Evolutionary conservation across 2,113 vertebrate species (phyloP), one percentile per base, ranked within the genome.

Genomic region (Corythornis cristatus): DNA sequence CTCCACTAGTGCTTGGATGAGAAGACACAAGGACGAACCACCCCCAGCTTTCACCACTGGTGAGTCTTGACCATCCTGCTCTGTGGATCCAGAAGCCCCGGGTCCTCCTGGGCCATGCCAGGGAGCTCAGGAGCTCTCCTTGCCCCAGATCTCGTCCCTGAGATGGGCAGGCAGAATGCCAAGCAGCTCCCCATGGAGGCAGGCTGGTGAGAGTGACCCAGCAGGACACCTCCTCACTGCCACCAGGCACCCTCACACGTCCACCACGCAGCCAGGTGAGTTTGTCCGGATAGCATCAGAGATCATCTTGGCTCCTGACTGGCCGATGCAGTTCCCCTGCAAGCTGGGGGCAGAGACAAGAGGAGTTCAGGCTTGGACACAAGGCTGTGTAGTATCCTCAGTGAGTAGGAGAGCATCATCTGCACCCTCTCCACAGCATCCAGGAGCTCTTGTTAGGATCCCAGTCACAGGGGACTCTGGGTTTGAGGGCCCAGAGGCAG

Each of bases 281-380:
- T 98, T 98, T 16, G 97, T 97, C 96, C 96, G 97, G 96, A 99
- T 99, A 8, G 98, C 86, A 1, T 99, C 98, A 0, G 98, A 98
- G 79, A 99, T 99, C 91, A 99, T 98, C 94, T 99, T 99, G 68
- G 98, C 99, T 60, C 99, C 99, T 0, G 99, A 99, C 56, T 99
- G 98, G 40, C 99, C 98, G 0, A 99, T 98, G 62, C 84, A 93
- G 64, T 99, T 99, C 57, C 98, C 99, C 96, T 99, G 99, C 88
- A 99, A 97, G 95, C 99, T 99, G 83, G 37, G 97, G 60, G 64
- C 54, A 94, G 28, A 79, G 58, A 81, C 37, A 23, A 65, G 37
- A 37, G 43, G 23, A 66, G 53, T 13, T 81, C 65, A 72, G 74
- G 33, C 62, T 68, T 58, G 23, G 82, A 2, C 45, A 18, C 0